Conservation (phyloP, 2,888 invertebrate species). For the Polydrusus pterygomalis region DNA sequence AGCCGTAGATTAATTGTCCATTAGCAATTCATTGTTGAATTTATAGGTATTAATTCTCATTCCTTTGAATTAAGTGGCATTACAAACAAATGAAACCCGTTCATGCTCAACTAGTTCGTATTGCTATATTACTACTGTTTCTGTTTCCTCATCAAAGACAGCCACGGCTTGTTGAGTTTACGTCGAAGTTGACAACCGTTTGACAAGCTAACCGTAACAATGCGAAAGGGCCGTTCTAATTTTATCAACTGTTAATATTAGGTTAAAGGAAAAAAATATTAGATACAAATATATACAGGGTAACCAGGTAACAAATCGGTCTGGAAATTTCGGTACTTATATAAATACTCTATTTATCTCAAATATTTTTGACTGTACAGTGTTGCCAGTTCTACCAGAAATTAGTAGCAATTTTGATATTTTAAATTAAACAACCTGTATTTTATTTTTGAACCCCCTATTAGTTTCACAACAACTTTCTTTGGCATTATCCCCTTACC, state of each 20-base stretch:
- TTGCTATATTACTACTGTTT: neutral
- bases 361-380: no score
- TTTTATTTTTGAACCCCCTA: no score
- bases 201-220: neutral
- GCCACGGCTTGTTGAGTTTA: neutral
- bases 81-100: neutral
- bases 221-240: neutral
- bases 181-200: neutral
- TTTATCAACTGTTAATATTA: constrained; percentile 8
- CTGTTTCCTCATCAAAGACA: neutral
- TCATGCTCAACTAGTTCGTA: neutral
- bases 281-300: no score
- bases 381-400: no score
- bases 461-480: no score
- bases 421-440: no score
- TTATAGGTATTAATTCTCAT: neutral
- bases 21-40: neutral
- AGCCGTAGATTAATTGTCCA: neutral
- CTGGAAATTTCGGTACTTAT: no score
- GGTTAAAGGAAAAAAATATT: no score
- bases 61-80: constrained; percentile 2
- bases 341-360: no score
- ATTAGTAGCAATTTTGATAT: no score
- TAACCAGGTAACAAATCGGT: no score
- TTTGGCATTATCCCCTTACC: no score